Base-by-base conservation (phyloP, 2,888 invertebrate species). In the Cistogaster globosa region DNA sequence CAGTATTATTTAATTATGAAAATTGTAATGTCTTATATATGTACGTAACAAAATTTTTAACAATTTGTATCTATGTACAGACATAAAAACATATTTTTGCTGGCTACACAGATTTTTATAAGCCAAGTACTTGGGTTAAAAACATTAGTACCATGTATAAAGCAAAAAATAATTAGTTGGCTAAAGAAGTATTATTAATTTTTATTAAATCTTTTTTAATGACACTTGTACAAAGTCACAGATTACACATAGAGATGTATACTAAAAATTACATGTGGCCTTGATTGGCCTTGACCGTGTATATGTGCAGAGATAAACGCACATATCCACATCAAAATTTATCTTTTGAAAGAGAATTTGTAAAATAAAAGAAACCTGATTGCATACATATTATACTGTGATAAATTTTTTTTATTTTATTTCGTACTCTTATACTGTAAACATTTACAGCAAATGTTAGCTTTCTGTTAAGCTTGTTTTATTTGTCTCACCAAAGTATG, bases 221-320 rank as follows among this genome's bases (percentile, higher is more conserved):
- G 3, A 20, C 53, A 32, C 60, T 42, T 42, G 12, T 42, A 12
- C 42, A 38, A 22, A 63, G 26, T 38, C 11, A 60, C 22, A 36
- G 60, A 77, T 57, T 12, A 58, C 45, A 60, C 48, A 58, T 12
- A 36, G 42, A 69, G 6, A 12, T n/a, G n/a, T 16, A 76, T 26
- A 62, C 22, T 48, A 72, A 26, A 60, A 60, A 53, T 68, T 80
- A 81, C 62, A 81, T 86, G 79, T 87, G 90, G 90, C 90, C 90
- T 90, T 90, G 90, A 81, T 86, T 88, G 90, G 90, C 90, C 90
- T 90, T 90, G 90, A 90, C 90, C 90, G 88, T 83, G 84, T 86
- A 84, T 74, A 60, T 86, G 87, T 88, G 86, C 71, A 87, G 26
- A 63, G 45, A 32, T 80, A 45, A 51, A 63, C 12, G 45, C 84